Conservation (phyloP, 2,888 invertebrate genomes). For the Amitus sp. region DNA sequence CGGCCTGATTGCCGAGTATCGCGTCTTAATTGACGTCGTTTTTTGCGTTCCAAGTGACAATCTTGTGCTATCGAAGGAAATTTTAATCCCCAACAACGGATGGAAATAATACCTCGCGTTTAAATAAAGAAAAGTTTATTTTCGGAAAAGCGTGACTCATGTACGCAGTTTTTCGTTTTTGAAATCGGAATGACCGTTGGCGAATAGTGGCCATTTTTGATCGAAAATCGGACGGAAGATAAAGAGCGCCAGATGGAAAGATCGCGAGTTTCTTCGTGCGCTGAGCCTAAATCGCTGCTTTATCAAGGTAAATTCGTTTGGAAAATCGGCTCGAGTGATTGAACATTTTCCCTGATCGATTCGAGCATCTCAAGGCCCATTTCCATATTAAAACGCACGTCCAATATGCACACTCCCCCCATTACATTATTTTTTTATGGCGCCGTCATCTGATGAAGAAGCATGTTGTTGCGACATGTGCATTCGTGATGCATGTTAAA, state of each 20-base stretch:
- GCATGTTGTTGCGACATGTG: not conserved
- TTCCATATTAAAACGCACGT: too few relatives aligned
- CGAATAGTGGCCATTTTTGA: conserved; percentile 11
- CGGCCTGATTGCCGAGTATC: conserved; percentile 11
- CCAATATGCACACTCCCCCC: too few relatives aligned
- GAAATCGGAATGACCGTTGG: too few relatives aligned
- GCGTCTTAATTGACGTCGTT: not conserved
- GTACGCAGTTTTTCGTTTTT: too few relatives aligned
- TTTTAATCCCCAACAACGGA: too few relatives aligned
- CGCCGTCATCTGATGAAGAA: not conserved
- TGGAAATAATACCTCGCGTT: too few relatives aligned
- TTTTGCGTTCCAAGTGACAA: too few relatives aligned
- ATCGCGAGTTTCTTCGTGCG: conserved; percentile 59
- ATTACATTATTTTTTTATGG: not conserved
- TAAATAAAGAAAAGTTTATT: too few relatives aligned
- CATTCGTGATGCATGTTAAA: not conserved
- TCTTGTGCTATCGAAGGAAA: too few relatives aligned
- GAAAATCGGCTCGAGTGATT: not conserved
- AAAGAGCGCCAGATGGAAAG: conserved; percentile 45
- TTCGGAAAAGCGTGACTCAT: too few relatives aligned
- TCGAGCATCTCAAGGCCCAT: too few relatives aligned
- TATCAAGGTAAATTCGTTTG: conserved; percentile 66
- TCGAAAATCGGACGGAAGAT: not conserved
- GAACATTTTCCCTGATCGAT: too few relatives aligned
- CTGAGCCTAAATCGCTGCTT: conserved; percentile 66